These are phyloP conservation scores for Corynorhinus townsendii DNA, from an alignment of 2,113 vertebrate species.

Conservation along the genomic window DNA sequence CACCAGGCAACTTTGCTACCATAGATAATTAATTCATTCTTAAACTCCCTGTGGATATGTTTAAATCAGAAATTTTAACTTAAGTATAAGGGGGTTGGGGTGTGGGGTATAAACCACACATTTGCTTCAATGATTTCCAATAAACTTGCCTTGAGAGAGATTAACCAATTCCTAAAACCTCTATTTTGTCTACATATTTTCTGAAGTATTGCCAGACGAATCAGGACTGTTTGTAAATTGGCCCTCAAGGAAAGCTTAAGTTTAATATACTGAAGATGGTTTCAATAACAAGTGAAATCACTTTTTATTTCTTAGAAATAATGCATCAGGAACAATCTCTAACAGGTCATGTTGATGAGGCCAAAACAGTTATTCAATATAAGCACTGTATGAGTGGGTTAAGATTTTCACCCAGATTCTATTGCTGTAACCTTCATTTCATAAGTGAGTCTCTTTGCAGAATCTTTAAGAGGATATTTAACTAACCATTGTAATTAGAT, in stretches of 20 bases:
- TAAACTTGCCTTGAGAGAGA: background rate
- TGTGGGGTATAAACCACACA: background rate
- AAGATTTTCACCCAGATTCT: background rate
- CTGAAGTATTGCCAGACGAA: background rate
- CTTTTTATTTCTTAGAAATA: constrained; percentile 17
- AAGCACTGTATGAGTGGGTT: background rate
- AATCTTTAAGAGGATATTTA: background rate
- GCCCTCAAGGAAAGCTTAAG: background rate
- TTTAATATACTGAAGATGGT: background rate
- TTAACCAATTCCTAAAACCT: background rate
- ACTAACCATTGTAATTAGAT: background rate
- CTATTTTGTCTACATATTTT: background rate
- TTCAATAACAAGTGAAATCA: background rate
- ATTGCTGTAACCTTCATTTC: background rate
- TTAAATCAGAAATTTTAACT: background rate
- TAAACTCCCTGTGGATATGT: background rate
- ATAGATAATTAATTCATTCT: background rate
- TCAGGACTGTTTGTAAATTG: background rate
- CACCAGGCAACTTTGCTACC: background rate
- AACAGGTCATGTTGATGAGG: background rate
- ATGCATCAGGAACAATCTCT: background rate
- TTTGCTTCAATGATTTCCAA: background rate
- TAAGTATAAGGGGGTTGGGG: background rate
- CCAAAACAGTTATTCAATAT: background rate
- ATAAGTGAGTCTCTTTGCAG: background rate